These are phyloP conservation scores for Cetoscarus ocellatus DNA, from an alignment of 2,797 vertebrate genomes.

Conservation along the genomic window DNA sequence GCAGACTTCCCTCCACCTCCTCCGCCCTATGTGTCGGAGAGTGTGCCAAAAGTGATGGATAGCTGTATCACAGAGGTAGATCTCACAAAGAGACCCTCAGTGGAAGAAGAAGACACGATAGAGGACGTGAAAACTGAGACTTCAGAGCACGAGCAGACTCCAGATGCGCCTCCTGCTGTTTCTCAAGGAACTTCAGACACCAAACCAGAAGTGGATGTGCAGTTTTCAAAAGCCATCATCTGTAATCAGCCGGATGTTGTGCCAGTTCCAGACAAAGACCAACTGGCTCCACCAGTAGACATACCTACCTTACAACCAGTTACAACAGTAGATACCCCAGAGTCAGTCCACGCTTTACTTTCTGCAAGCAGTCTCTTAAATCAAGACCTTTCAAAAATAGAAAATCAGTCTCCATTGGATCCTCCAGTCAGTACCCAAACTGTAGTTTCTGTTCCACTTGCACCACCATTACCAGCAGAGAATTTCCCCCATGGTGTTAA, in stretches of 20 bases:
- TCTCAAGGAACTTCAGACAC: conserved; percentile 17
- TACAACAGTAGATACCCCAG: conserved; percentile 36
- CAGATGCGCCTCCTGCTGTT: conserved; percentile 13
- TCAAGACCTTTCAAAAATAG: conserved; percentile 47
- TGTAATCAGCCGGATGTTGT: conserved; percentile 16
- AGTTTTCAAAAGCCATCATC: conserved; percentile 27
- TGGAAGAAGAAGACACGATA: conserved; percentile 9
- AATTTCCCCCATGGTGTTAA: conserved; percentile 66
- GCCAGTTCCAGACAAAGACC: conserved; percentile 26
- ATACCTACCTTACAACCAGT: conserved; percentile 28
- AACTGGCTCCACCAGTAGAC: conserved; percentile 22
- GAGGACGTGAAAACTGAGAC: conserved; percentile 20
- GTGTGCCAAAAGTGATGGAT: conserved; percentile 42
- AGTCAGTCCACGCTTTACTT: conserved; percentile 8
- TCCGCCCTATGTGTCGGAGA: conserved; percentile 70
- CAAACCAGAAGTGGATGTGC: not conserved
- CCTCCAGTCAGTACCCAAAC: conserved; percentile 23
- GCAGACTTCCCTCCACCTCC: conserved; percentile 87
- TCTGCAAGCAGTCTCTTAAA: conserved; percentile 27
- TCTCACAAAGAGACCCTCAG: conserved; percentile 1
- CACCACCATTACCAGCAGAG: conserved; percentile 65
- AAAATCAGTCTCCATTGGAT: conserved; percentile 40
- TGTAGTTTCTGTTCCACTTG: conserved; percentile 31
- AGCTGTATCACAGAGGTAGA: conserved; percentile 37
- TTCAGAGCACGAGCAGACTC: conserved; percentile 12